Evolutionary conservation across 2,113 vertebrate genomes (phyloP).

Genomic region (Amazona guildingii): DNA sequence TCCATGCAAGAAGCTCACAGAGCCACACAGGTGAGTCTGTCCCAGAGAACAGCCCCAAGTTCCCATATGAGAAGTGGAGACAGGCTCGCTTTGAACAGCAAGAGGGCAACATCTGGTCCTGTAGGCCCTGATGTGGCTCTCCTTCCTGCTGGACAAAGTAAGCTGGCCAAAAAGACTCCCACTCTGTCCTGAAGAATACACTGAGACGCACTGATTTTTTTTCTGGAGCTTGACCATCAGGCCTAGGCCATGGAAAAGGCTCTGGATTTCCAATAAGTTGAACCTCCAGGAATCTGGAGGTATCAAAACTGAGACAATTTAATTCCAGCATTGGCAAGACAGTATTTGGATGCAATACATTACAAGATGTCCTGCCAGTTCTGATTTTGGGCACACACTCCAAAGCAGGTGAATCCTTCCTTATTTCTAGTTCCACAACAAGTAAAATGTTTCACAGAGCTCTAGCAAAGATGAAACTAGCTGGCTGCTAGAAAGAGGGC

Average conservation of each 20-base stretch:
- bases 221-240: not conserved
- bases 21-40: not conserved
- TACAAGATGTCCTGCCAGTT: conserved; percentile 60
- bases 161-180: not conserved
- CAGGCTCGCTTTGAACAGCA: not conserved
- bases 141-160: not conserved
- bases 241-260: not conserved
- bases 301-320: conserved; percentile 4
- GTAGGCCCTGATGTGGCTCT: not conserved
- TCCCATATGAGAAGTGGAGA: not conserved
- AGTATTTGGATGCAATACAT: not conserved
- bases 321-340: conserved; percentile 29
- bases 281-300: conserved; percentile 36
- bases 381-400: not conserved
- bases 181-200: not conserved
- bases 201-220: not conserved
- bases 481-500: not conserved
- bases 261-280: conserved; percentile 37
- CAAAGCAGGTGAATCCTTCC: conserved; percentile 55
- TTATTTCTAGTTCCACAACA: not conserved
- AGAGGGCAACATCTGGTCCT: not conserved
- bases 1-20: not conserved
- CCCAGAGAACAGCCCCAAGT: not conserved
- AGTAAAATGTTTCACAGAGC: not conserved
- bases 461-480: not conserved